Conservation (phyloP, 2,888 invertebrate species). For the Megaustenia siamemsis region DNA sequence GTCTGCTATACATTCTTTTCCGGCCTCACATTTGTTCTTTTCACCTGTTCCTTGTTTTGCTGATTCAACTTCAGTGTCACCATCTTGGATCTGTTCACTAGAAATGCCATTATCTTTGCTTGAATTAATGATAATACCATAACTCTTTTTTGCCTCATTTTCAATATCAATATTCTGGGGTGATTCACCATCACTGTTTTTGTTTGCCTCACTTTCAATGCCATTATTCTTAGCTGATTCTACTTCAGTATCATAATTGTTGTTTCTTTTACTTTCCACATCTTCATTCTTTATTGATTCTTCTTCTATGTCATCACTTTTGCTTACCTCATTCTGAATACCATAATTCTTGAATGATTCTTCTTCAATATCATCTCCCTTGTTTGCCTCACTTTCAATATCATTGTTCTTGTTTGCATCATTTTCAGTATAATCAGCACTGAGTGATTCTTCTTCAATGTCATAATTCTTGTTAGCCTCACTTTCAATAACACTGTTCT, state of each 20-base stretch:
- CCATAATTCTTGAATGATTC: neutral
- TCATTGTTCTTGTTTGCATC: neutral
- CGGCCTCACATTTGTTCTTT: too few relatives aligned
- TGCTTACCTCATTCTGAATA: neutral
- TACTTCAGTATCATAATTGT: neutral
- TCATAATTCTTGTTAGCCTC: neutral
- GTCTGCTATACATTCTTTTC: neutral
- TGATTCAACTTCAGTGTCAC: too few relatives aligned
- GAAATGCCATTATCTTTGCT: too few relatives aligned
- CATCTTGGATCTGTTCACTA: too few relatives aligned
- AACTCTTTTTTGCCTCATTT: too few relatives aligned
- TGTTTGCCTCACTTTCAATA: neutral
- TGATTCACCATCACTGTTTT: too few relatives aligned
- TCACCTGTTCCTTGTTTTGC: too few relatives aligned
- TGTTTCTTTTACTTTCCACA: neutral
- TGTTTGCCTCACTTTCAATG: neutral
- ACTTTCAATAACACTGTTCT: neutral
- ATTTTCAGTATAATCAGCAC: neutral
- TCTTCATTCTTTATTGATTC: neutral
- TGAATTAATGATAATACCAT: too few relatives aligned
- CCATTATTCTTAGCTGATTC: neutral
- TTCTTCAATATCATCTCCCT: neutral
- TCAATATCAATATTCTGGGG: too few relatives aligned
- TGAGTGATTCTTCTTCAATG: neutral
- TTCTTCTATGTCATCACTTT: constrained; percentile 2